A percentile compares a stretch with the other conserved stretches of the same genome.
These are phyloP conservation scores for Melitaea athalia DNA, from an alignment of 2,888 invertebrate genomes.

Conservation along the genomic window DNA sequence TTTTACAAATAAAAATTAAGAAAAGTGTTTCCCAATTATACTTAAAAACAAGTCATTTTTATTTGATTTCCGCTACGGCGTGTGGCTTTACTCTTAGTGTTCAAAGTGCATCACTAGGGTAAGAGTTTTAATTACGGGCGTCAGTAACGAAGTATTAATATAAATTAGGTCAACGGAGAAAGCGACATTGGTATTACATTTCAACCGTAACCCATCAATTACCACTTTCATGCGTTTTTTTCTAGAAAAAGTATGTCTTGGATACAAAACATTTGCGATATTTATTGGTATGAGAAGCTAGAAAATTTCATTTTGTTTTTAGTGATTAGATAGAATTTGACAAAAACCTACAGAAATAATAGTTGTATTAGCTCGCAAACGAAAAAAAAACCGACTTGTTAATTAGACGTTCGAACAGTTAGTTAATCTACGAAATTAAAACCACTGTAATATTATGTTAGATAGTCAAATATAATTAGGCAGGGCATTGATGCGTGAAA, in stretches of 20 bases:
- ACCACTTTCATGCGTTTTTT: not conserved
- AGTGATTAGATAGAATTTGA: not conserved
- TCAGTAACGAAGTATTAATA: constrained; percentile 5
- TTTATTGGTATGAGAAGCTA: not conserved
- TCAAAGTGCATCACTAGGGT: constrained; percentile 2
- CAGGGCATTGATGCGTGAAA: no score
- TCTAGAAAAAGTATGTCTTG: not conserved
- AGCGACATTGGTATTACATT: constrained; percentile 18
- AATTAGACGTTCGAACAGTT: no score
- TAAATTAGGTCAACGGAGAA: constrained; percentile 18
- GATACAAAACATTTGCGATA: not conserved
- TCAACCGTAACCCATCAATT: constrained; percentile 16
- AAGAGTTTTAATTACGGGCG: constrained; percentile 19
- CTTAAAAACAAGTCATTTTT: no score
- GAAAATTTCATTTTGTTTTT: not conserved
- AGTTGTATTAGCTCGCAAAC: no score
- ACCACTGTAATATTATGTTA: no score
- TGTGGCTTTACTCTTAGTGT: not conserved
- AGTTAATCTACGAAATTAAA: no score
- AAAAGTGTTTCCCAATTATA: no score
- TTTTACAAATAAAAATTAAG: no score
- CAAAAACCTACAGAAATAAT: no score
- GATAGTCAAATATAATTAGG: no score
- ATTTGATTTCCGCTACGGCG: not conserved
- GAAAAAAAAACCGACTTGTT: no score